These are phyloP conservation scores for Habropoda laboriosa DNA, from an alignment of 1,140 invertebrate genomes.

Conservation along the genomic window DNA sequence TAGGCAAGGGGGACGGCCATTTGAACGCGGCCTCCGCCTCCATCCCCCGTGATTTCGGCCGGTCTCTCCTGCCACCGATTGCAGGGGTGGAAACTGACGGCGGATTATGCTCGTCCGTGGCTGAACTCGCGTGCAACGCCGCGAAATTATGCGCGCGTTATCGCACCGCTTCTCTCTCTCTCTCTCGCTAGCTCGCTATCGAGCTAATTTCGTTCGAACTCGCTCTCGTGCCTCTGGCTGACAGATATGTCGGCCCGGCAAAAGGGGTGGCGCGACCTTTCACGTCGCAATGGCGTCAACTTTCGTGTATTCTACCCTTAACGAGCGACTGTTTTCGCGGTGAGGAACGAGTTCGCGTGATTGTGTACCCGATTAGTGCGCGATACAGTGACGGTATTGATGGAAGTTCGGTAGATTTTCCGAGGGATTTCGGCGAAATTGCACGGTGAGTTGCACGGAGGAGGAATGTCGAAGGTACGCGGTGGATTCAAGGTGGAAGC, in stretches of 20 bases:
- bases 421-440: too few relatives aligned
- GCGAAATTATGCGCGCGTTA: constrained; percentile 30
- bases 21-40: background rate
- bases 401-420: too few relatives aligned
- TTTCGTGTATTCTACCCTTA: too few relatives aligned
- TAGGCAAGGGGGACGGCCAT: background rate
- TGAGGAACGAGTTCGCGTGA: too few relatives aligned
- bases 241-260: too few relatives aligned
- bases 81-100: constrained; percentile 33
- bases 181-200: background rate
- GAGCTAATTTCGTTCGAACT: constrained; percentile 6
- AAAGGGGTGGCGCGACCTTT: constrained; percentile 5
- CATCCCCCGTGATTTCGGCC: constrained; percentile 41
- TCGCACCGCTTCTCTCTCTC: constrained; percentile 6
- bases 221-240: too few relatives aligned
- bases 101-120: constrained; percentile 27
- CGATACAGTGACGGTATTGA: too few relatives aligned
- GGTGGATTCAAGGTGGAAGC: background rate
- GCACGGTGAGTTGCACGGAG: too few relatives aligned
- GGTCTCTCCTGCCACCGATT: constrained; percentile 34
- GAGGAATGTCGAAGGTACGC: background rate
- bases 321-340: too few relatives aligned
- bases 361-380: too few relatives aligned
- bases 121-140: constrained; percentile 20
- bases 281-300: background rate